Evolutionary conservation across 2,113 vertebrate genomes (phyloP).

Genomic region (Danionella cerebrum): DNA sequence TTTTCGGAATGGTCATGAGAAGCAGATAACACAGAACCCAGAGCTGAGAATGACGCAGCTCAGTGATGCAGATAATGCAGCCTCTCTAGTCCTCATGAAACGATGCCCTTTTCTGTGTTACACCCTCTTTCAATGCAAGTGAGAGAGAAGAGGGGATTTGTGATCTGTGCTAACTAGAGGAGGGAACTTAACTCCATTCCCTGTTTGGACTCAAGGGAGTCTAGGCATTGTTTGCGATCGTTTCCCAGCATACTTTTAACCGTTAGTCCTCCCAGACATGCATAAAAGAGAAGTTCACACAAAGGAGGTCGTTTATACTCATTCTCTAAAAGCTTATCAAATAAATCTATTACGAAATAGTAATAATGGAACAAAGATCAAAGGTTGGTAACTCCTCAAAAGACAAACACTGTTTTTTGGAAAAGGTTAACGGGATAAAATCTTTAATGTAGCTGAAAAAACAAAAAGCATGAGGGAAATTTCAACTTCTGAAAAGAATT

Average conservation of each 20-base stretch:
- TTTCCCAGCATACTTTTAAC: neutral
- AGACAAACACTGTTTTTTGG: no score
- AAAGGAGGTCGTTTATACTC: no score
- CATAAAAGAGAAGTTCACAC: neutral
- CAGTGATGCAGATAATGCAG: slow-evolving; percentile 9
- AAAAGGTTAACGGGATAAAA: no score
- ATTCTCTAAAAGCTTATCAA: no score
- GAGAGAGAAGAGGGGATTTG: neutral
- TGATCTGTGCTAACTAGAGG: slow-evolving; percentile 2
- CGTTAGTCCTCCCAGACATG: neutral
- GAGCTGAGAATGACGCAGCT: neutral
- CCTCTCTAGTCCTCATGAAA: slow-evolving; percentile 1
- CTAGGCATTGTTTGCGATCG: neutral
- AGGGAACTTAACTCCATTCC: neutral
- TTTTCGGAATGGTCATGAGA: slow-evolving; percentile 7
- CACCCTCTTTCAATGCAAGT: neutral
- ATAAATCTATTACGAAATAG: neutral
- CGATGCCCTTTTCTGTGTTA: neutral
- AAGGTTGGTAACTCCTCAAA: neutral
- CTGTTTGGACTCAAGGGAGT: neutral
- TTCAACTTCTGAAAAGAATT: no score
- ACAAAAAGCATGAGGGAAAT: no score
- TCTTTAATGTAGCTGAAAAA: no score
- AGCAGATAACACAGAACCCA: slow-evolving; percentile 3
- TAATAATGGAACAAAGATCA: no score